Evolutionary conservation across 2,888 invertebrate genomes (phyloP).

Genomic region (Lycia hirtaria): DNA sequence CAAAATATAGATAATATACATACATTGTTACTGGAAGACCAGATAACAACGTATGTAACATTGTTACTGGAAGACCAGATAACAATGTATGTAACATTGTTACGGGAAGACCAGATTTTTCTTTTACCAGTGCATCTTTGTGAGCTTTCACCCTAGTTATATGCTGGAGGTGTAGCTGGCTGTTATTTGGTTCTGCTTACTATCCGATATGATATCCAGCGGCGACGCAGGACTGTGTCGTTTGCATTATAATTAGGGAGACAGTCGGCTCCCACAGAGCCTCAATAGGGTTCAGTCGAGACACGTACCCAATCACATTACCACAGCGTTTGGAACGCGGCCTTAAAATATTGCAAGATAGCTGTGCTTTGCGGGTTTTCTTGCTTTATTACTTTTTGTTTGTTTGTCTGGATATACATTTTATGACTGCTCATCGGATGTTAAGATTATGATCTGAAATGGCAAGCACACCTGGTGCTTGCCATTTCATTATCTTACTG

Average conservation of each 20-base stretch:
- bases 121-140: not conserved
- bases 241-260: constrained; percentile 41
- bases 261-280: constrained; percentile 10
- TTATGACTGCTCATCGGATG: no score
- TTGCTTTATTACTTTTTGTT: not conserved
- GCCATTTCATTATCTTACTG: no score
- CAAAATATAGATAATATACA: no score
- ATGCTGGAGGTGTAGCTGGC: constrained; percentile 12
- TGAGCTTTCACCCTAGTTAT: constrained; percentile 3
- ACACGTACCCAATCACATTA: constrained; percentile 22
- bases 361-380: not conserved
- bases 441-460: no score
- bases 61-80: no score
- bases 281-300: constrained; percentile 1
- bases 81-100: no score
- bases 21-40: no score
- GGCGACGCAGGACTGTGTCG: constrained; percentile 25
- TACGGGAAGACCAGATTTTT: no score
- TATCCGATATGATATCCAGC: constrained; percentile 28
- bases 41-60: no score
- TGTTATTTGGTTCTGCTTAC: constrained; percentile 27
- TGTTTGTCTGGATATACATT: no score
- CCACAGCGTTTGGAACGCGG: constrained; percentile 7
- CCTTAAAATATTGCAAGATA: not conserved
- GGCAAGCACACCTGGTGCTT: no score